Evolutionary conservation across 2,888 invertebrate genomes (phyloP), one percentile per base, ranked within the genome.

Genomic region (Acronicta alni): DNA sequence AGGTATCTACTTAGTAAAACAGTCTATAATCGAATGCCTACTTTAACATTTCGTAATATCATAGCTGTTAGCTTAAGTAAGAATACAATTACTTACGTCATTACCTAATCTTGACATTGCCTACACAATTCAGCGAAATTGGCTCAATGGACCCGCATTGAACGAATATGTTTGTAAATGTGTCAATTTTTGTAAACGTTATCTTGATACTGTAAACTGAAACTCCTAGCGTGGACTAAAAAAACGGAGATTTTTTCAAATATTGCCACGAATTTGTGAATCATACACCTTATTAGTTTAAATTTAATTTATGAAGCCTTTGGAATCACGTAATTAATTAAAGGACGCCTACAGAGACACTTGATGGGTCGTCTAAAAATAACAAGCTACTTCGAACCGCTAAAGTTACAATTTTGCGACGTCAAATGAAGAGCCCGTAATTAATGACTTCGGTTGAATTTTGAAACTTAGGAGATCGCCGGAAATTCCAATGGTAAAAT

Each of bases 291-390:
- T 46, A 43, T 18, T 8, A 43, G 45, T 64, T 18, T 16, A 7
- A 57, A 46, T 67, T 67, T 47, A 44, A n/a, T n/a, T n/a, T n/a
- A n/a, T n/a, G 44, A 44, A 16, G 61, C 18, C 51, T 17, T 23
- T 41, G 8, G 18, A 65, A 57, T 46, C 39, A 46, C 53, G 20
- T 49, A 39, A 53, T 64, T 51, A 57, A 49, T 71, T 57, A 53
- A 44, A 37, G 23, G 32, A 32, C 7, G 17, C 49, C 20, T 49
- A 57, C 39, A 41, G 56, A 70, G 32, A 32, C 42, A 14, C 37
- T 47, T 55, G 42, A 64, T 57, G 57, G 39, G 49, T 43, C 43
- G 42, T 6, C 16, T 39, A 35, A 32, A 45, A 17, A 55, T 54
- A 58, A 66, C 49, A 32, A 49, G 35, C 30, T 32, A 5, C 18